These are phyloP conservation scores for Tortricodes alternella DNA, from an alignment of 2,888 invertebrate species.

Conservation along the genomic window DNA sequence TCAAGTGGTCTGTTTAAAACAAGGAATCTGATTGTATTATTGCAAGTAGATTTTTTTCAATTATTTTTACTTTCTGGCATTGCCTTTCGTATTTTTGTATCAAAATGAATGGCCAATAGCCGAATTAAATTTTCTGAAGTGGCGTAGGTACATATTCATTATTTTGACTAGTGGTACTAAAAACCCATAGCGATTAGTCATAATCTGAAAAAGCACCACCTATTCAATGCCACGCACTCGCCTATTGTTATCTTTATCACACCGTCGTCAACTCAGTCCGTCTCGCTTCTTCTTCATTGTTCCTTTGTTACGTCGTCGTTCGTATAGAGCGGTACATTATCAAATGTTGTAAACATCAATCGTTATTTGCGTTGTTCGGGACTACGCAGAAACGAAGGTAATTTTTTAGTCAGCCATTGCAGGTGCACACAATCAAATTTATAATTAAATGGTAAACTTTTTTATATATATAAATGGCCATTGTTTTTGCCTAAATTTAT, in stretches of 20 bases:
- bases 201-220: neutral
- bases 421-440: too few species aligned
- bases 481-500: too few species aligned
- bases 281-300: slow-evolving; percentile 53
- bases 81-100: too few species aligned
- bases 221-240: neutral
- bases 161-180: neutral
- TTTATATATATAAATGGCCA: too few species aligned
- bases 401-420: neutral
- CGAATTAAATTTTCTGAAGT: too few species aligned
- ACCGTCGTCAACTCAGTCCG: neutral
- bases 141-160: too few species aligned
- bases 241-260: slow-evolving; percentile 46
- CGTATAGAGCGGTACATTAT: slow-evolving; percentile 54
- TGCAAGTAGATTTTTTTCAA: too few species aligned
- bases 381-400: slow-evolving; percentile 15
- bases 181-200: neutral
- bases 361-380: slow-evolving; percentile 59
- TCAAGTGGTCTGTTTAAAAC: too few species aligned
- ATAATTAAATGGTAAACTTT: too few species aligned
- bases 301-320: slow-evolving; percentile 70
- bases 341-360: slow-evolving; percentile 69
- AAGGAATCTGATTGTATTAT: too few species aligned
- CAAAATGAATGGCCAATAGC: too few species aligned
- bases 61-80: too few species aligned